Evolutionary conservation across 2,888 invertebrate genomes (phyloP).

Genomic region (Callinectes sapidus): DNA sequence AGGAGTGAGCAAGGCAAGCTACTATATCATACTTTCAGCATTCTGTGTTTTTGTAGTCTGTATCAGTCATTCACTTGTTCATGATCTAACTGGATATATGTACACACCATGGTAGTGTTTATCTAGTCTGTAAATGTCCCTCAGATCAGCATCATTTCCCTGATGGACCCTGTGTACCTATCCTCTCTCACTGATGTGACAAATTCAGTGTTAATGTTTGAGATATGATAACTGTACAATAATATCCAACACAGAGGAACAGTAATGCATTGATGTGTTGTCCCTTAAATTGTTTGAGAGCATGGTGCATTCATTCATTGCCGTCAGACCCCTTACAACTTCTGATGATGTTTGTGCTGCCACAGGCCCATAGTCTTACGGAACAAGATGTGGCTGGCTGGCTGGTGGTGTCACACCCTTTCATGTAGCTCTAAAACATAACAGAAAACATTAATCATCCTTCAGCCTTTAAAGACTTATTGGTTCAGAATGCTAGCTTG

Average conservation of each 20-base stretch:
- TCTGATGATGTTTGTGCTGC: not conserved
- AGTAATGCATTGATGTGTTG: constrained; percentile 18
- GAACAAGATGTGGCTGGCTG: not conserved
- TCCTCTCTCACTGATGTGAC: not conserved
- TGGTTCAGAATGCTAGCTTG: not conserved
- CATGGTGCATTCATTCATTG: not conserved
- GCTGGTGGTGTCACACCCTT: not conserved
- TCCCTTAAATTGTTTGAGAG: not conserved
- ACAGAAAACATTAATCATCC: not conserved
- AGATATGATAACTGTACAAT: not conserved
- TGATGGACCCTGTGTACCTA: not conserved
- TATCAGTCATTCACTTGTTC: constrained; percentile 11
- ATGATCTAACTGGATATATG: not conserved
- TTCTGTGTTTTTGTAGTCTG: not conserved
- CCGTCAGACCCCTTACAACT: not conserved
- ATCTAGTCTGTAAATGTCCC: not conserved
- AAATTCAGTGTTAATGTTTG: constrained; percentile 10
- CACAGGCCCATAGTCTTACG: not conserved
- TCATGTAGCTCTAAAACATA: not conserved
- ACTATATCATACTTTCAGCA: not conserved
- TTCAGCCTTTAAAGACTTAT: not conserved
- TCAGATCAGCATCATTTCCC: not conserved
- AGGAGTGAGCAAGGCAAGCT: not conserved
- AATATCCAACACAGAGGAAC: not conserved
- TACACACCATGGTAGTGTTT: not conserved